Base-by-base conservation (phyloP, 2,888 invertebrate species). In the Tiliacea citrago region DNA sequence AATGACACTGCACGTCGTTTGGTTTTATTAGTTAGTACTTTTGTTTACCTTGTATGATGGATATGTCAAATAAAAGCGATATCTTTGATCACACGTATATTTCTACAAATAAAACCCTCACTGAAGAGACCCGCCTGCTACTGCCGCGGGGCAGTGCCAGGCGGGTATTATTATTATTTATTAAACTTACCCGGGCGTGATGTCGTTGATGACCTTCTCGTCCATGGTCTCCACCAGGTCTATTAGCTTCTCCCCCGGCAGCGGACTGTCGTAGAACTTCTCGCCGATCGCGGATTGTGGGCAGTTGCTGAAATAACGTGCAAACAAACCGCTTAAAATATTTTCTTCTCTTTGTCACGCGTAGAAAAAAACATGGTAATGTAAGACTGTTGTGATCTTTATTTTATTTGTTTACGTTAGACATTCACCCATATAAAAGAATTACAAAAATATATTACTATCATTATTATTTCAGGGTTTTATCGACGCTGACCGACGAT, bases 181-280 rank as follows among this genome's bases (percentile, higher is more conserved):
- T 39, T 39, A 39, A 39, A 18, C 95, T 92, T 92, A 98, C 97
- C 97, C 97, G 12, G 98, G 97, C 0, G 98, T 98, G 68, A 98
- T 97, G 79, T 96, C 95, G 77, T 97, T 97, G 60, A 98, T 92
- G 0, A 97, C 93, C 29, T 97, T 97, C 74, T 98, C 97, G 75
- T 98, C 97, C 95, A 98, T 97, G 82, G 97, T 97, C 62, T 97
- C 97, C 0, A 97, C 97, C 81, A 98, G 94, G 81, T 98, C 97
- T 9, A 98, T 97, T 39, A 98, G 95, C 81, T 93, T 97, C 66
- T 97, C 97, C 0, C 95, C 96, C 0, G 92, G 89, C 10, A 97
- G 87, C 0, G 95, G 93, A 21, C 95, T 92, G 3, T 96, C 95
- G 88, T 97, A 97, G 90, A 97, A 96, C 98, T 92, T 98, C 97